Evolutionary conservation across 37 sponge, comb jelly and placozoan species (phyloP), one percentile per base, ranked within the genome.

Genomic region (Beroe forskalii): DNA sequence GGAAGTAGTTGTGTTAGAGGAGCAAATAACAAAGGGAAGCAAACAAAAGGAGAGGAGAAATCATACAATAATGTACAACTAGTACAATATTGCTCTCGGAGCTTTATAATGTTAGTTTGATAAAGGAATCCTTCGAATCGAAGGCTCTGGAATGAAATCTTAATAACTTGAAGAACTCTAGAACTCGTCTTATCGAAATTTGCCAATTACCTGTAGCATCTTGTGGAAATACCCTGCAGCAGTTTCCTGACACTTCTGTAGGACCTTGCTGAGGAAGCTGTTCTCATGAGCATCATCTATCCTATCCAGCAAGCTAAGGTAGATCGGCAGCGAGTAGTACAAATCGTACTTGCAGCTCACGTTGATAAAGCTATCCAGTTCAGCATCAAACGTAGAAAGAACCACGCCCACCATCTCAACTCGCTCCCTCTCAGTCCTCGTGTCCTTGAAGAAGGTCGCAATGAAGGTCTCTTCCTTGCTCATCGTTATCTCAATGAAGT

Each of bases 401-500:
- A 80, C 55, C 2, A 43, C 31, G 24, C 35, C 86, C 23, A 35
- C 55, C 86, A 80, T 41, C 8, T 80, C 86, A 28, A 14, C 30
- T 43, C 86, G 40, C 43, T 80, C 86, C 3, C 40, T 80, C 55
- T 23, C 12, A n/a, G 30, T 80, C 55, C 55, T 80, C 30, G 86
- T 80, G 28, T 80, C 48, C 40, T 44, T 41, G 48, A 80, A 80
- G 86, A 80, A 80, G 17, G 8, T 80, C 3, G 2, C 48, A 23
- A 80, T 44, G 35, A 80, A 80, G 14, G n/a, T 1, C 30, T 80
- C 86, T 48, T 80, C 86, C 55, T 80, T 80, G 44, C 55, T 44
- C 86, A 80, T 80, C n/a, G 86, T 44, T n/a, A 80, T 80, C 86
- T 80, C 86, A 1, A 44, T 43, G 42, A 80, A 80, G 86, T 80